Percentiles rank a stretch among this genome's conserved stretches.
phyloP scores from a whole-genome alignment of 1,140 invertebrate genomes.

The Hetaerina americana region DNA sequence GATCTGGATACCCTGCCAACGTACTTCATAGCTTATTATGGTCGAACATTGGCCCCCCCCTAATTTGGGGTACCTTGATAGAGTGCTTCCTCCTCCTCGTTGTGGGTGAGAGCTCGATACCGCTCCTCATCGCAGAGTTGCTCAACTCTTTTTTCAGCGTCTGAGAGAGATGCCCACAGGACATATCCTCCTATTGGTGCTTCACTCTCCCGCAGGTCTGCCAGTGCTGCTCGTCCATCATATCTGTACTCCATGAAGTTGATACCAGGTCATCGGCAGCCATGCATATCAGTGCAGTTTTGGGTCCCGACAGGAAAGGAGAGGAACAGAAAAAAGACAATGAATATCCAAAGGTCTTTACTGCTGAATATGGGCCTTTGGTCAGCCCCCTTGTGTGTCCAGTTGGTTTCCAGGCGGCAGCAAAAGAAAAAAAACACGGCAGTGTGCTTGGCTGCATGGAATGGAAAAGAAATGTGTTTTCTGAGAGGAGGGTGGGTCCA shows the following conservation, averaged over 20 bases:
- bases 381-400: neutral
- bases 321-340: neutral
- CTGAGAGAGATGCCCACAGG: conserved; percentile 48
- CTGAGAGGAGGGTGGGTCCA: no score
- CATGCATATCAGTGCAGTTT: neutral
- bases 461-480: neutral
- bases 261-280: neutral
- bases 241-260: conserved; percentile 52
- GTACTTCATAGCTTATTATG: no score
- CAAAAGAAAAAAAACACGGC: neutral
- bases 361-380: neutral
- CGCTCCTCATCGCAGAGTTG: conserved; percentile 81
- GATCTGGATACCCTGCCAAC: no score
- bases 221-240: conserved; percentile 81
- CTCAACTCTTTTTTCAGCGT: conserved; percentile 69
- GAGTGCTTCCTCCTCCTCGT: conserved; percentile 71
- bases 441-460: neutral
- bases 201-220: conserved; percentile 59
- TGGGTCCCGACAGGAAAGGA: neutral
- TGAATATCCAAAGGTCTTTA: neutral
- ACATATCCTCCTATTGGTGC: conserved; percentile 51
- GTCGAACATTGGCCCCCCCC: neutral
- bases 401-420: neutral
- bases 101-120: conserved; percentile 72
- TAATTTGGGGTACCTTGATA: conserved; percentile 71